Conservation (phyloP, 2,113 vertebrate genomes). For the Myocastor coypus region DNA sequence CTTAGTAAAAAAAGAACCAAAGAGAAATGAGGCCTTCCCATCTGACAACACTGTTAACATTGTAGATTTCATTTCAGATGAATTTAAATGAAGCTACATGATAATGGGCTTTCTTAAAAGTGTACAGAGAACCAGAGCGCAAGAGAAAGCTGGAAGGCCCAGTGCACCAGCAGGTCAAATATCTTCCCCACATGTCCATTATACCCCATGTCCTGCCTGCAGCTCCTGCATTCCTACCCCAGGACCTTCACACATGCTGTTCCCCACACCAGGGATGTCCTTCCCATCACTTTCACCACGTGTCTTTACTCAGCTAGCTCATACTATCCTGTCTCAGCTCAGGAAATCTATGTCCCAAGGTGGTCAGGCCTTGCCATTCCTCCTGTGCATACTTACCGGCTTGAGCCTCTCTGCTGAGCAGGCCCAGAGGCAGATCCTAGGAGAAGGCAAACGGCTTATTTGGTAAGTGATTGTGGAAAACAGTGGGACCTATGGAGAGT, state of each 20-base stretch:
- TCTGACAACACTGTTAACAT: slow-evolving; percentile 77
- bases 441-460: not conserved
- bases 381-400: not conserved
- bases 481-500: not conserved
- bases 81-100: slow-evolving; percentile 79
- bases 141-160: slow-evolving; percentile 9
- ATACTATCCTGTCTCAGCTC: not conserved
- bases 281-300: not conserved
- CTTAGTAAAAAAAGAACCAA: slow-evolving; percentile 72
- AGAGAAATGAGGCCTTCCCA: slow-evolving; percentile 75
- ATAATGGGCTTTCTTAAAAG: slow-evolving; percentile 61
- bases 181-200: not conserved
- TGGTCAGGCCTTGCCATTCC: not conserved
- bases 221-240: not conserved
- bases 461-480: not conserved
- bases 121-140: not conserved
- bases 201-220: not conserved
- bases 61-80: slow-evolving; percentile 83
- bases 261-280: not conserved
- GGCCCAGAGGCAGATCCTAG: not conserved
- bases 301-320: not conserved
- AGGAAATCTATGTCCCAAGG: not conserved
- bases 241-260: not conserved
- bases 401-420: not conserved
- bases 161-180: not conserved